Conservation (phyloP, 1,140 invertebrate species). For the Sitophilus oryzae region DNA sequence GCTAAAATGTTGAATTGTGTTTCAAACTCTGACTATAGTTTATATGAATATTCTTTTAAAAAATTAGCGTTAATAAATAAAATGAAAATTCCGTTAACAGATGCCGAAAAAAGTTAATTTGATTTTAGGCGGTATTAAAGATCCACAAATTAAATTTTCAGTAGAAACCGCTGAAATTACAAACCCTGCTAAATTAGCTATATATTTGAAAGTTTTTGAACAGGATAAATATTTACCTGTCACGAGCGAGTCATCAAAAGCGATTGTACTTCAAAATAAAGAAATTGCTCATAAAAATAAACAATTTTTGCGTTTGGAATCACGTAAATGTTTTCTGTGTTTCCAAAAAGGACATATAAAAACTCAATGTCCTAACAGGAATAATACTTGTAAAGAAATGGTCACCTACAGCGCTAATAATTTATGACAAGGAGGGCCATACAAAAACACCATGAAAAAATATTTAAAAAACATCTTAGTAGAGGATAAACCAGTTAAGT, state of each 20-base stretch:
- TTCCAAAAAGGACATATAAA: too few relatives aligned
- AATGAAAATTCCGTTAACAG: slow-evolving; percentile 12
- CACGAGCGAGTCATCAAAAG: neutral
- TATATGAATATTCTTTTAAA: too few relatives aligned
- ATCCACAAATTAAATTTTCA: slow-evolving; percentile 24
- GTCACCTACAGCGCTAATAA: too few relatives aligned
- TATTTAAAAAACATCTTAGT: neutral
- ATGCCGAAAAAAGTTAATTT: slow-evolving; percentile 22
- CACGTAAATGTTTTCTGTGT: neutral
- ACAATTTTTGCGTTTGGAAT: neutral
- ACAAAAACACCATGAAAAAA: too few relatives aligned
- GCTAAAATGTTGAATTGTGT: slow-evolving; percentile 12
- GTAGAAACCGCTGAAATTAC: slow-evolving; percentile 18
- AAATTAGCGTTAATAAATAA: slow-evolving; percentile 15
- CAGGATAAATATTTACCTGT: slow-evolving; percentile 2
- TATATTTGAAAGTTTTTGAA: slow-evolving; percentile 18
- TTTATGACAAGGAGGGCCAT: too few relatives aligned
- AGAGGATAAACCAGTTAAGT: neutral
- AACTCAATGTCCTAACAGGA: too few relatives aligned
- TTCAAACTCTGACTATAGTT: too few relatives aligned
- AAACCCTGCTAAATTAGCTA: slow-evolving; percentile 13
- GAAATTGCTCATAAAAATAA: neutral
- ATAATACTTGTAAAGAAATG: too few relatives aligned
- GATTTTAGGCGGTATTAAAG: slow-evolving; percentile 18
- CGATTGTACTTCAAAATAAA: too few relatives aligned